Percentiles rank a stretch among this genome's conserved stretches.
These are phyloP conservation scores for Ceyx erithaca DNA, from an alignment of 2,797 vertebrate genomes.

Conservation along the genomic window DNA sequence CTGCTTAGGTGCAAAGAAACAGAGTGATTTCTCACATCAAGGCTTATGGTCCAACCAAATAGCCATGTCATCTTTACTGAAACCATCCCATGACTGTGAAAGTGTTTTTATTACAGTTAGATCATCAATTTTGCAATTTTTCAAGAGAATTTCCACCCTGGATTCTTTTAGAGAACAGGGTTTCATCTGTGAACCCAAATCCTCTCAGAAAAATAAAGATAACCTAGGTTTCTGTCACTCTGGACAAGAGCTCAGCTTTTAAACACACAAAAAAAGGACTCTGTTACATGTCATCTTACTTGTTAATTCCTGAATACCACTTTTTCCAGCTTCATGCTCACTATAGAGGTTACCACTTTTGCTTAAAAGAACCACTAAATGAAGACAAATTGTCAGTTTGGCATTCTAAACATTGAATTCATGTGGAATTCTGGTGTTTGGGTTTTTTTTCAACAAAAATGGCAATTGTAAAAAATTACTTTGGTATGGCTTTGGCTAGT, in stretches of 20 bases:
- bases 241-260: neutral
- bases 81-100: neutral
- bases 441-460: neutral
- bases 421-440: neutral
- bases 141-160: neutral
- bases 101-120: neutral
- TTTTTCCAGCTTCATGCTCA: neutral
- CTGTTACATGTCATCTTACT: neutral
- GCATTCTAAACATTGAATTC: neutral
- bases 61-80: neutral
- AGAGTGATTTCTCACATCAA: neutral
- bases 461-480: neutral
- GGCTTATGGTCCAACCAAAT: neutral
- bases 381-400: neutral
- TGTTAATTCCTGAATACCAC: neutral
- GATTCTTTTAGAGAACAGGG: neutral
- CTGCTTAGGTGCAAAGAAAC: neutral
- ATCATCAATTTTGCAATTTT: constrained; percentile 6
- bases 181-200: neutral
- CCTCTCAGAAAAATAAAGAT: neutral
- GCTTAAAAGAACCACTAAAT: neutral
- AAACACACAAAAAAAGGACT: neutral
- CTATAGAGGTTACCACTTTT: neutral
- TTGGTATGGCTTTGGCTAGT: neutral
- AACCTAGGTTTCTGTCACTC: neutral